Conservation (phyloP, 2,797 vertebrate genomes). For the Anas flavirostris region DNA sequence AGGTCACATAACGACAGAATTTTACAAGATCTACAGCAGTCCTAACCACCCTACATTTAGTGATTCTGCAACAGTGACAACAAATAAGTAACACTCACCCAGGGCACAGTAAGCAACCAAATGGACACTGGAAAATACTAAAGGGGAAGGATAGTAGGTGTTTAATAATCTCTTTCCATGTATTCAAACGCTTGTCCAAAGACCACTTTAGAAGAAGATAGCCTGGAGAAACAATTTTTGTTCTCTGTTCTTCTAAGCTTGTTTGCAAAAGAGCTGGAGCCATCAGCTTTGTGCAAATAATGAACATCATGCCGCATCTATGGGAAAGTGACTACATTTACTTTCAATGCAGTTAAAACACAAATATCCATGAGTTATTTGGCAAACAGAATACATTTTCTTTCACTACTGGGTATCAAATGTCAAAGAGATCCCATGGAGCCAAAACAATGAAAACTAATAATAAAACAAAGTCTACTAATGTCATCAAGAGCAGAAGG, state of each 20-base stretch:
- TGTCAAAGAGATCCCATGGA: background rate
- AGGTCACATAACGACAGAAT: background rate
- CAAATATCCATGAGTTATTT: background rate
- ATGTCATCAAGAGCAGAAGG: background rate
- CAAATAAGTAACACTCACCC: background rate
- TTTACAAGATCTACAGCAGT: background rate
- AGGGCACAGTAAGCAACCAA: background rate
- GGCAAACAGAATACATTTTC: background rate
- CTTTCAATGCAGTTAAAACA: background rate
- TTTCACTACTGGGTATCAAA: background rate
- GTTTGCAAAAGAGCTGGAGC: background rate
- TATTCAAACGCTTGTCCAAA: background rate
- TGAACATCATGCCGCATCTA: background rate
- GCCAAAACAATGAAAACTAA: background rate
- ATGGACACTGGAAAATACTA: background rate
- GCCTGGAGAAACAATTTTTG: background rate
- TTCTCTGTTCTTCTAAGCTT: background rate
- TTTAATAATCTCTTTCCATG: accelerated
- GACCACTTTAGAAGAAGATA: background rate
- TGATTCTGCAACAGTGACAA: background rate
- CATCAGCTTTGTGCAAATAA: background rate
- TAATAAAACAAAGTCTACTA: background rate
- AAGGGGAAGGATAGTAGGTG: background rate
- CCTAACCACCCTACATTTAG: background rate
- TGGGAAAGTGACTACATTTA: background rate